phyloP scores from a whole-genome alignment of 2,113 vertebrate genomes.

The Tupaia tana region DNA sequence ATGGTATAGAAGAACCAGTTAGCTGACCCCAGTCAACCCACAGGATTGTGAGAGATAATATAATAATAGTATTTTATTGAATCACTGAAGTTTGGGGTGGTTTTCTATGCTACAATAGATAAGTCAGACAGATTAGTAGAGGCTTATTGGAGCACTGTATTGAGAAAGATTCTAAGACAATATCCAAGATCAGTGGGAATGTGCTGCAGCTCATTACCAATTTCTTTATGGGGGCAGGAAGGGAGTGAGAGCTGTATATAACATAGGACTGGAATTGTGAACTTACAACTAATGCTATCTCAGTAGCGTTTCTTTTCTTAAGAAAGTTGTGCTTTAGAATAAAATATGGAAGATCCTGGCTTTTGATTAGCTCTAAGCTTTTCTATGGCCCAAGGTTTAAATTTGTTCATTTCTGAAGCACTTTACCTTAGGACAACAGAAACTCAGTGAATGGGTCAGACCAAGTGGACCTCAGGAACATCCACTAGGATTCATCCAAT shows the following conservation, averaged over 20 bases:
- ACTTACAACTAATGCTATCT: not conserved
- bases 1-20: not conserved
- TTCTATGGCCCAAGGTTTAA: not conserved
- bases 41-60: not conserved
- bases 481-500: not conserved
- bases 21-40: not conserved
- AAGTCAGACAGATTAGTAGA: not conserved
- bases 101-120: not conserved
- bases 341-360: constrained; percentile 31
- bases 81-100: not conserved
- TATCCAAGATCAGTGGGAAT: not conserved
- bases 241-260: not conserved
- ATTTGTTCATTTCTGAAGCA: constrained; percentile 36
- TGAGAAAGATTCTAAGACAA: constrained; percentile 27
- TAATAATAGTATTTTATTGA: constrained; percentile 29
- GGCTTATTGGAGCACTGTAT: not conserved
- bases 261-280: constrained; percentile 27
- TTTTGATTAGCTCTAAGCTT: constrained; percentile 39
- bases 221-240: not conserved
- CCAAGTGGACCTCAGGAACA: not conserved
- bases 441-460: constrained; percentile 1
- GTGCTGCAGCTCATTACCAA: not conserved
- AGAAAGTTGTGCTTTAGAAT: constrained; percentile 39
- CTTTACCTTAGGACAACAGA: not conserved
- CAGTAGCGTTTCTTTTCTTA: not conserved